Percentiles rank a stretch among this genome's conserved stretches.
These are phyloP conservation scores for Speoplatyrhinus poulsoni DNA, from an alignment of 2,113 vertebrate genomes.

Conservation along the genomic window DNA sequence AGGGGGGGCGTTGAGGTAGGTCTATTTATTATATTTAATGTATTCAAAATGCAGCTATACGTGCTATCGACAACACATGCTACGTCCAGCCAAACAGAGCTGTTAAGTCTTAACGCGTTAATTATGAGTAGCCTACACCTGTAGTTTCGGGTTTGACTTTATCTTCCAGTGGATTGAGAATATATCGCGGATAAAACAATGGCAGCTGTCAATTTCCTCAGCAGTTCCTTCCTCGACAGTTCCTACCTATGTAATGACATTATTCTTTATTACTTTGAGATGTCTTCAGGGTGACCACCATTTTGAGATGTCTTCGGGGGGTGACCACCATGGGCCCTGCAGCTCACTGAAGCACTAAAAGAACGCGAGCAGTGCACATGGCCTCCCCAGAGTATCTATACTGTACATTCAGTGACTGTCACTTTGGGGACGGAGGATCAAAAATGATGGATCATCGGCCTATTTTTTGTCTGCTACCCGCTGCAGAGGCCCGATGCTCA, in stretches of 20 bases:
- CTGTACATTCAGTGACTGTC: slow-evolving; percentile 13
- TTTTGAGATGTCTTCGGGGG: slow-evolving; percentile 3
- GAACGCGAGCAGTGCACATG: slow-evolving; percentile 2
- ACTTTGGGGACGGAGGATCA: slow-evolving; percentile 15
- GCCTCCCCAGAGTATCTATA: not conserved
- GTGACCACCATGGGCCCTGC: slow-evolving; percentile 12
- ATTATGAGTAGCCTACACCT: too few relatives aligned
- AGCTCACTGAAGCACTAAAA: slow-evolving; percentile 22
- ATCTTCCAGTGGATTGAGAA: not conserved
- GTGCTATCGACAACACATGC: too few relatives aligned
- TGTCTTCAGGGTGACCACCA: slow-evolving; percentile 22
- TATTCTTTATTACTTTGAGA: slow-evolving; percentile 20
- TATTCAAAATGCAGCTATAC: too few relatives aligned
- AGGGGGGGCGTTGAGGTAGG: not conserved
- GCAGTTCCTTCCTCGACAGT: slow-evolving; percentile 27
- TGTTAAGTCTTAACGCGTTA: too few relatives aligned
- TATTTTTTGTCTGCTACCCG: slow-evolving; percentile 13
- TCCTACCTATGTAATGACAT: slow-evolving; percentile 31
- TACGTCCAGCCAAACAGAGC: too few relatives aligned
- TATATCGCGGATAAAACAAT: not conserved
- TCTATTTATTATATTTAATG: too few relatives aligned
- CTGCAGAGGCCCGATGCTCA: not conserved
- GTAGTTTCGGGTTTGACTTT: too few relatives aligned
- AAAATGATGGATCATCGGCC: slow-evolving; percentile 11
- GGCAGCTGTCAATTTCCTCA: slow-evolving; percentile 35